Evolutionary conservation across 2,797 vertebrate genomes (phyloP).

Genomic region (Tadarida brasiliensis): DNA sequence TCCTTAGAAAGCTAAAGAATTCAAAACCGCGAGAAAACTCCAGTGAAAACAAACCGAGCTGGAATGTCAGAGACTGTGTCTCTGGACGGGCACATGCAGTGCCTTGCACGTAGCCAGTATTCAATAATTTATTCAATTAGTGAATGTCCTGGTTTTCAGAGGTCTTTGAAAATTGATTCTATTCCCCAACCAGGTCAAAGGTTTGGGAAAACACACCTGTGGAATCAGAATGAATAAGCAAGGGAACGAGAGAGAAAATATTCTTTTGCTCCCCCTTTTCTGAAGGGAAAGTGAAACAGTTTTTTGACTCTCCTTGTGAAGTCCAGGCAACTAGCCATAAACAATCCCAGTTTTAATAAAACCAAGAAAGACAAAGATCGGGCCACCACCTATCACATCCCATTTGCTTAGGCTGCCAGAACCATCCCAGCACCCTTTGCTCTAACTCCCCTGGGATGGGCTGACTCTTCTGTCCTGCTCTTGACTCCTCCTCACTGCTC

Average conservation of each 20-base stretch:
- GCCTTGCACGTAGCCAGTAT: background rate
- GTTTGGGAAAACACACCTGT: background rate
- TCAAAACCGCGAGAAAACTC: background rate
- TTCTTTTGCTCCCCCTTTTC: background rate
- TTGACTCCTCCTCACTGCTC: background rate
- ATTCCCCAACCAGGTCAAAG: background rate
- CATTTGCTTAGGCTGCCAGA: background rate
- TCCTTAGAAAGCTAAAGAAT: background rate
- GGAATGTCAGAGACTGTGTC: background rate
- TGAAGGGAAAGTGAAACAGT: conserved; percentile 6
- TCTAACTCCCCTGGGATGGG: background rate
- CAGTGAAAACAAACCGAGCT: background rate
- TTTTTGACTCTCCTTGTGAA: conserved; percentile 49
- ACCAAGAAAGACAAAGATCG: background rate
- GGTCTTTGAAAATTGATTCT: conserved; percentile 19
- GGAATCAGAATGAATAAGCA: background rate
- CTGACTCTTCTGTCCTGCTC: background rate
- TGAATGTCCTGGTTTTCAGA: conserved; percentile 35
- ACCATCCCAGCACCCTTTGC: background rate
- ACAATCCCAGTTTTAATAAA: conserved; percentile 51
- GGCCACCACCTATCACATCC: background rate
- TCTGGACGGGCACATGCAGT: background rate
- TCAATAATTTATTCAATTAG: background rate
- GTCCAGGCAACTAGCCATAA: background rate
- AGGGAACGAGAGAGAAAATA: background rate